These are phyloP conservation scores for Molanna angustata DNA, from an alignment of 2,888 invertebrate genomes.

Conservation along the genomic window DNA sequence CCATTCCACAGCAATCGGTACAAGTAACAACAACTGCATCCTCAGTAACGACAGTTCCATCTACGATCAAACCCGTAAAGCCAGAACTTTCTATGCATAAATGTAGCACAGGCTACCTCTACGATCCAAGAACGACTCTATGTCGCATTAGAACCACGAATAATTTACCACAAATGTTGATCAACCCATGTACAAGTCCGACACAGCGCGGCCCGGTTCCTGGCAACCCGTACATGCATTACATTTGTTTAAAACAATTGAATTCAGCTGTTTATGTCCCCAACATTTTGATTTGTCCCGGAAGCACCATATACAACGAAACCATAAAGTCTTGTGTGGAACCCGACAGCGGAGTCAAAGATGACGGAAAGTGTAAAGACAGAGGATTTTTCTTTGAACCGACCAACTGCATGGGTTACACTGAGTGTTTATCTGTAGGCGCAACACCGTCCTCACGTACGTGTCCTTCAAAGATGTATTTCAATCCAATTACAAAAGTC, in stretches of 20 bases:
- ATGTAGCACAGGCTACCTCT: constrained; percentile 1
- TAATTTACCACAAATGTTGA: neutral
- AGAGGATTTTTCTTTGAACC: constrained; percentile 12
- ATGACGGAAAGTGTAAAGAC: constrained; percentile 1
- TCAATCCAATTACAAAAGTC: neutral
- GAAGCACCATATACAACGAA: neutral
- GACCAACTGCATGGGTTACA: neutral
- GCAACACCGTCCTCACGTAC: neutral
- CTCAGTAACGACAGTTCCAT: too few relatives aligned
- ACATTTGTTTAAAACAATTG: constrained; percentile 17
- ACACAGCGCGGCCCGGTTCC: constrained; percentile 6
- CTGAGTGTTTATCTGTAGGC: neutral
- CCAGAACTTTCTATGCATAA: neutral
- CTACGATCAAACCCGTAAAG: neutral
- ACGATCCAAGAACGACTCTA: constrained; percentile 5
- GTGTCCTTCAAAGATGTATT: constrained; percentile 1
- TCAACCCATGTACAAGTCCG: neutral
- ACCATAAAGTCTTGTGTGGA: constrained; percentile 1
- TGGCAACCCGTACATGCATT: constrained; percentile 15
- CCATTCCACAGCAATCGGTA: too few relatives aligned
- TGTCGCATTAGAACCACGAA: neutral
- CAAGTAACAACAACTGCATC: too few relatives aligned
- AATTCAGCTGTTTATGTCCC: too few relatives aligned
- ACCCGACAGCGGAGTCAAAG: neutral
- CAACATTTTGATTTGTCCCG: constrained; percentile 8